Base-by-base conservation (phyloP, 2,888 invertebrate genomes). In the Clusia tigrina region DNA sequence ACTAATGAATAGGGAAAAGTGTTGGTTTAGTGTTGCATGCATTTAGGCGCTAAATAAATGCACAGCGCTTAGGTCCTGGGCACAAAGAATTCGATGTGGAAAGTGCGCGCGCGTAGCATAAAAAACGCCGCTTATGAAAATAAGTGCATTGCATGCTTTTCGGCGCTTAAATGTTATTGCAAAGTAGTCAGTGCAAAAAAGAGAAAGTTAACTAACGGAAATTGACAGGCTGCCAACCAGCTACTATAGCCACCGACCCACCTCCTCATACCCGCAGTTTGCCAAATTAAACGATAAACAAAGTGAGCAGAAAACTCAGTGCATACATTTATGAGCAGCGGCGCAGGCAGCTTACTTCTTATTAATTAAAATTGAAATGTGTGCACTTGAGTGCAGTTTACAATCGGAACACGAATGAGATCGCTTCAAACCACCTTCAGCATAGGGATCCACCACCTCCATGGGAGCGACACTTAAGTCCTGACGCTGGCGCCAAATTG, bases 81-180 rank as follows among this genome's bases (percentile, higher is more conserved):
- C 60, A 75, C 73, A 77, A 74, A 74, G 74, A 71, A 63, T 73
- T 32, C 5, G 32, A 9, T 32, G n/a, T 32, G 5, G 5, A 32
- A 12, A 12, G 32, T 32, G 32, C 32, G 12, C 12, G 32, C 15
- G n/a, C 24, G n/a, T 1, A 1, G 10, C 12, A 37, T n/a, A 18
- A 2, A 55, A 26, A 24, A 51, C 48, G 32, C 24, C n/a, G n/a
- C 48, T 25, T 25, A 17, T 57, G n/a, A 42, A 17, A 42, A 42
- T 15, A 51, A 26, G 23, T 58, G 22, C 20, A 23, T 12, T 32
- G 17, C 51, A 18, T 38, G n/a, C 37, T 38, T 58, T 58, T 48
- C 25, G 22, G 38, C 6, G 51, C 32, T 22, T 58, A 51, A 58
- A 6, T 42, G 42, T 17, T 12, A 15, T n/a, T 42, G 32, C n/a